Conservation (phyloP, 1,140 invertebrate species). For the Lordiphosa stackelbergi region DNA sequence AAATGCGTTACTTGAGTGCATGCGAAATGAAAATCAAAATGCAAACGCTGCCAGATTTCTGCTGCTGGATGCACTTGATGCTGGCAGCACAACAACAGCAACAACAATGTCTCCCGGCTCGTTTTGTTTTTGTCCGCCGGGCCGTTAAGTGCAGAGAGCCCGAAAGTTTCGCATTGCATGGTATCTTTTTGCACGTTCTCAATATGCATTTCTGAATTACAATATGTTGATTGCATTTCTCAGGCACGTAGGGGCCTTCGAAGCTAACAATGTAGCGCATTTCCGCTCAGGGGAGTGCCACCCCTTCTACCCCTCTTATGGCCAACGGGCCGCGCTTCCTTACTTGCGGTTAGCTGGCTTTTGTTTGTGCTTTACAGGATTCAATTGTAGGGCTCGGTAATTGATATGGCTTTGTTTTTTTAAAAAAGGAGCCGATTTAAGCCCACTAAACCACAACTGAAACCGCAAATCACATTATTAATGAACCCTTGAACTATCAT, state of each 20-base stretch:
- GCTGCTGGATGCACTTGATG: conserved; percentile 37
- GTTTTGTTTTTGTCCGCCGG: conserved; percentile 59
- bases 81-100: conserved; percentile 24
- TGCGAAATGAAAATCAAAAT: conserved; percentile 72
- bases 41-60: conserved; percentile 68
- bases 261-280: conserved; percentile 44
- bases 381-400: conserved; percentile 44
- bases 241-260: conserved; percentile 43
- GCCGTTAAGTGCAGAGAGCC: conserved; percentile 58
- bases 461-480: conserved; percentile 55
- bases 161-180: conserved; percentile 45
- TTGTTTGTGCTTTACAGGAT: conserved; percentile 50
- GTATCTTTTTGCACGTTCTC: conserved; percentile 70
- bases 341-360: conserved; percentile 57
- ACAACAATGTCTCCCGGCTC: conserved; percentile 42
- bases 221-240: conserved; percentile 71
- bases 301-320: not conserved
- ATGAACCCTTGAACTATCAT: conserved; percentile 37
- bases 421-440: conserved; percentile 1
- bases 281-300: conserved; percentile 31
- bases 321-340: conserved; percentile 42
- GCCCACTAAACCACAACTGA: conserved; percentile 13
- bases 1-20: conserved; percentile 72
- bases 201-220: conserved; percentile 74
- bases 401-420: conserved; percentile 65